Evolutionary conservation across 2,113 vertebrate species (phyloP).

Genomic region (Formicarius rufipectus): DNA sequence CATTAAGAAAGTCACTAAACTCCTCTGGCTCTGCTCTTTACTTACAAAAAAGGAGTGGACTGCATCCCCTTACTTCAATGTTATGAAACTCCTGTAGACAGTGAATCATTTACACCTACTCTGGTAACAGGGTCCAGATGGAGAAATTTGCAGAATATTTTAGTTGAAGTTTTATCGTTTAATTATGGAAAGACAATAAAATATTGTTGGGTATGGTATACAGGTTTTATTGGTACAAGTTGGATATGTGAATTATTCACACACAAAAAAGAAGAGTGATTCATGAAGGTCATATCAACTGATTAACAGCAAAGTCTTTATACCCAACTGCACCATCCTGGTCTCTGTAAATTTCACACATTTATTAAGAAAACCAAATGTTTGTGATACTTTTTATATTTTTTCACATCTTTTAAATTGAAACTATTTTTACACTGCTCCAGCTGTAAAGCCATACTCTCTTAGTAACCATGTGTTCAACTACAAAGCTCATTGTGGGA

Average conservation of each 20-base stretch:
- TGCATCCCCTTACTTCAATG: neutral
- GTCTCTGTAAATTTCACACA: neutral
- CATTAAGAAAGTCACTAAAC: neutral
- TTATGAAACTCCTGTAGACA: neutral
- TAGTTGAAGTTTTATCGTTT: neutral
- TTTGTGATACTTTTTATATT: neutral
- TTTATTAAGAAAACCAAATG: slow-evolving; percentile 1
- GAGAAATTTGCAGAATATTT: slow-evolving; percentile 8
- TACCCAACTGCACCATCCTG: neutral
- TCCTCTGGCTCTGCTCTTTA: neutral
- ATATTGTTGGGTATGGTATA: neutral
- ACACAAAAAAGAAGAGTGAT: neutral
- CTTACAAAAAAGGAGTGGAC: neutral
- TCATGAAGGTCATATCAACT: neutral
- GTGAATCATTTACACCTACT: neutral
- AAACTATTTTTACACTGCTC: slow-evolving; percentile 57
- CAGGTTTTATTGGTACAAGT: neutral
- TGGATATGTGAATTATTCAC: neutral
- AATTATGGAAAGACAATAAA: slow-evolving; percentile 11
- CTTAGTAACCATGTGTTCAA: slow-evolving; percentile 30
- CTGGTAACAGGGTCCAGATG: slow-evolving; percentile 1
- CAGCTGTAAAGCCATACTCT: slow-evolving; percentile 52
- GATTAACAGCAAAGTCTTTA: neutral
- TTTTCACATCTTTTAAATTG: slow-evolving; percentile 53
- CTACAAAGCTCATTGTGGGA: neutral